Percentiles rank a stretch among this genome's conserved stretches.
These are phyloP conservation scores for Pygoscelis antarcticus DNA, from an alignment of 2,113 vertebrate genomes.

Conservation along the genomic window DNA sequence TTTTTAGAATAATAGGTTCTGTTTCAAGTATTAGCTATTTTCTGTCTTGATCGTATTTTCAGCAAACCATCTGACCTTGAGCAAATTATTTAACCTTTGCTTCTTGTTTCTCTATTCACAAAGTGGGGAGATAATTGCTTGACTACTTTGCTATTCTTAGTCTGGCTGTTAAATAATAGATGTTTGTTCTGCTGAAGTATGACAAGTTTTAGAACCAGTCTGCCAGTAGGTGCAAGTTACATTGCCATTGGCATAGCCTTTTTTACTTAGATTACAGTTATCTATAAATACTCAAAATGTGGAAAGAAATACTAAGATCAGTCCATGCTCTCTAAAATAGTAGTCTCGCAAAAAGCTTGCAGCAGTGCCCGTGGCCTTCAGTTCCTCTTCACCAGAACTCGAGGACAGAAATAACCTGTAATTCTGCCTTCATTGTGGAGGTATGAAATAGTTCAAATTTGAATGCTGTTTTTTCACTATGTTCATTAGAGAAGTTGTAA, in stretches of 20 bases:
- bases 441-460: neutral
- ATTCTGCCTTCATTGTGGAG: neutral
- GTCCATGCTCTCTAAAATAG: neutral
- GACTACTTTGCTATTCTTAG: slow-evolving; percentile 39
- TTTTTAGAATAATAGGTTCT: neutral
- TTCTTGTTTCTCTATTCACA: neutral
- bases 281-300: neutral
- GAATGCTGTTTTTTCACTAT: neutral
- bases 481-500: neutral
- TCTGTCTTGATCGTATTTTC: neutral
- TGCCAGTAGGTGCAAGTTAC: neutral
- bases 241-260: neutral
- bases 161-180: slow-evolving; percentile 42
- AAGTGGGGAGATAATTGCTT: neutral
- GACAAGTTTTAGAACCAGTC: neutral
- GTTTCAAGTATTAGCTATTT: neutral
- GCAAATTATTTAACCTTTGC: slow-evolving; percentile 10
- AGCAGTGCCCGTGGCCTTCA: neutral
- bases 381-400: neutral
- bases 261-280: neutral
- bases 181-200: slow-evolving; percentile 32
- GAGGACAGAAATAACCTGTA: neutral
- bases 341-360: neutral
- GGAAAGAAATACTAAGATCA: neutral
- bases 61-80: neutral